These are phyloP conservation scores for Epinephelus coioides DNA, from an alignment of 2,797 vertebrate genomes.

Conservation along the genomic window DNA sequence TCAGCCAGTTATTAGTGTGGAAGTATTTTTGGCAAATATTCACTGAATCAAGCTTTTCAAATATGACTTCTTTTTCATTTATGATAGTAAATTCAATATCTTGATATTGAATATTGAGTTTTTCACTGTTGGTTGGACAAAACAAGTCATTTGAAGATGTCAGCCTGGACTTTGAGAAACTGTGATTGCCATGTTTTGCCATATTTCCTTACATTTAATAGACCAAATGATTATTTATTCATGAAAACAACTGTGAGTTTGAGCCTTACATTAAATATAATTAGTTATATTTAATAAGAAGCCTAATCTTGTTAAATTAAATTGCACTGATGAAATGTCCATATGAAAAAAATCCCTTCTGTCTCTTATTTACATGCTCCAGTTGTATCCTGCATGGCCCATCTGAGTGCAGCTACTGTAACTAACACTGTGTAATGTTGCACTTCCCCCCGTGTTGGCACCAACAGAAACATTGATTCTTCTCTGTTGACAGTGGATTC, in stretches of 20 bases:
- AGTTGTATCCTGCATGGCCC: not conserved
- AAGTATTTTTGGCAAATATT: not conserved
- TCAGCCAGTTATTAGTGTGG: not conserved
- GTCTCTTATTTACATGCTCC: constrained; percentile 11
- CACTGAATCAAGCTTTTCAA: not conserved
- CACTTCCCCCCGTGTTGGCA: constrained; percentile 30
- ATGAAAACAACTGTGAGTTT: not conserved
- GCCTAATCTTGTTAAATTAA: not conserved
- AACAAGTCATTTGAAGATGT: no score
- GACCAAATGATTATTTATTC: not conserved
- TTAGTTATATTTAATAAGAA: not conserved
- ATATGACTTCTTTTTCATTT: not conserved
- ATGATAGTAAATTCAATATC: no score
- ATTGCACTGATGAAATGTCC: not conserved
- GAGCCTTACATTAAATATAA: not conserved
- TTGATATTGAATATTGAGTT: not conserved
- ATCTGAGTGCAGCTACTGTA: constrained; percentile 41
- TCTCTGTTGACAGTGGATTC: constrained; percentile 55
- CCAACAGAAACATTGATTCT: constrained; percentile 38
- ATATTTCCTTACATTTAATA: not conserved
- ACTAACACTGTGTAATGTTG: constrained; percentile 51
- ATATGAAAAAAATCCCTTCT: not conserved
- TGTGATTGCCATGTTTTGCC: not conserved
- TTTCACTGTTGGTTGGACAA: not conserved
- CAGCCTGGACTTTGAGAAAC: not conserved